Evolutionary conservation across 2,888 invertebrate genomes (phyloP), one percentile per base, ranked within the genome.

Genomic region (Hetaerina titia): DNA sequence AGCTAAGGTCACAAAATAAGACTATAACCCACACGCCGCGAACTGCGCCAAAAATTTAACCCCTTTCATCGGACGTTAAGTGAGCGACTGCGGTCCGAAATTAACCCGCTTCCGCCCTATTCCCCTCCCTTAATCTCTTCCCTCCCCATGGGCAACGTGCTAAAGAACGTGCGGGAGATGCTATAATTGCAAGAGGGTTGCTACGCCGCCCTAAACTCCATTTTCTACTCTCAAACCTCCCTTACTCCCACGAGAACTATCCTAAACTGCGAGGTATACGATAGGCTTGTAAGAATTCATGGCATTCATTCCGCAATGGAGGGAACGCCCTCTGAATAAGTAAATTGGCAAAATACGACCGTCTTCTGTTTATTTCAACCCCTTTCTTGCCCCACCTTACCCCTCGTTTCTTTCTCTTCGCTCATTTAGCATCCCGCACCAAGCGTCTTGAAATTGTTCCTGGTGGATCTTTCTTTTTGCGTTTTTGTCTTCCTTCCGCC

Each of bases 251-350:
- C 9, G 81, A 81, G 81, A 31, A 81, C 81, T 31, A 81, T 81
- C 25, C 81, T 81, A 81, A 81, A 81, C 81, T 81, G 31, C 81
- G 81, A 81, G 31, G 81, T 81, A 81, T 81, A 81, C 25, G 81
- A 81, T 31, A 81, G 81, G 13, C 25, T 11, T 25, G 25, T 13
- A 31, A 31, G 81, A 81, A 81, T 81, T 81, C 81, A 81, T 31
- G 81, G 81, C 81, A 81, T 81, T 1, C 81, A 81, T 81, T 81
- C 81, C 81, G 31, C 81, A 8, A 31, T 81, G 31, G 31, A 81
- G 81, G 15, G 81, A 81, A 81, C 25, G 81, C 81, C 81, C 81
- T 11, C 4, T 81, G 81, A 81, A 81, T 81, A 81, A 81, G 31
- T 81, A 31, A 81, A 81, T 31, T 31, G 81, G 81, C 31, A 11